Evolutionary conservation across 2,888 invertebrate genomes (phyloP).

Genomic region (Lasiommata megera): DNA sequence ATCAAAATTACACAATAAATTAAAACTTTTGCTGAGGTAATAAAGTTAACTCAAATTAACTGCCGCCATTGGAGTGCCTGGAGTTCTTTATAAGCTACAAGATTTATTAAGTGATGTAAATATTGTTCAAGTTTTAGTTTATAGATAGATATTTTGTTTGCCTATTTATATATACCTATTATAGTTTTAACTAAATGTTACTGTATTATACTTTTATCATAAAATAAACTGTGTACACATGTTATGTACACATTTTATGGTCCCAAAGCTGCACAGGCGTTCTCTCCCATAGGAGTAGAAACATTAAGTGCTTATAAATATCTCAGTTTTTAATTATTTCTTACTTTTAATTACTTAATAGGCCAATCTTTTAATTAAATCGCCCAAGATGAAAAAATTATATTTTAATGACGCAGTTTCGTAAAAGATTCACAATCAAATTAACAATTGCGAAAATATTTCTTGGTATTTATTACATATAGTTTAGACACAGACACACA

Average conservation of each 20-base stretch:
- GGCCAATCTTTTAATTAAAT: too few species aligned
- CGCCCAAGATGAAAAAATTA: background rate
- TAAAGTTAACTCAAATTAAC: background rate
- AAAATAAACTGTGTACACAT: too few species aligned
- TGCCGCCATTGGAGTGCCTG: background rate
- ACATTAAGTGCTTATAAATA: too few species aligned
- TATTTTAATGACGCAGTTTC: background rate
- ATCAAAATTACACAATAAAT: background rate
- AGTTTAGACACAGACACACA: background rate
- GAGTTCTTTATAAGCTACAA: background rate
- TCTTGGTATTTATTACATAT: background rate
- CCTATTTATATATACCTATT: background rate
- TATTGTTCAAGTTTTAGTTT: background rate
- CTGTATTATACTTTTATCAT: too few species aligned
- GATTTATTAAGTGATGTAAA: background rate
- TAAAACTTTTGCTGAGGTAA: background rate
- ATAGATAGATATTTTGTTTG: background rate
- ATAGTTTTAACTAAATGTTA: too few species aligned
- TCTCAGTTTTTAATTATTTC: too few species aligned
- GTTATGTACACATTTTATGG: too few species aligned
- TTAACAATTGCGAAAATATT: too few species aligned
- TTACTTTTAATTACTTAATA: too few species aligned
- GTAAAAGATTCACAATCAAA: background rate
- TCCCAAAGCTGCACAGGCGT: too few species aligned
- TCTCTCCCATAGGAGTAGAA: too few species aligned